Evolutionary conservation across 2,888 invertebrate species (phyloP), one percentile per base, ranked within the genome.

Genomic region (Lapara coniferarum): DNA sequence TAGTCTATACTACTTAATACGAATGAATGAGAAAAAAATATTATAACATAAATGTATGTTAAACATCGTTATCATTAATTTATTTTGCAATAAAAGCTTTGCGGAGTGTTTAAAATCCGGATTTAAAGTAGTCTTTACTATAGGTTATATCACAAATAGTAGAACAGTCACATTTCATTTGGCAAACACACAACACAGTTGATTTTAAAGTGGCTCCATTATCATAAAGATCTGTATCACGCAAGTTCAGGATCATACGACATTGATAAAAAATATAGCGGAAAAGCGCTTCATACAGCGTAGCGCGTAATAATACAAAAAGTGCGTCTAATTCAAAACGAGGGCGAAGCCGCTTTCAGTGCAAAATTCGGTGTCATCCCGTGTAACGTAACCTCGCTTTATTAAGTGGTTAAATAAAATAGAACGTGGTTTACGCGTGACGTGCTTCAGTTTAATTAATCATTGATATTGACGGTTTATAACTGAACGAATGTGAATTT

Each of bases 241-340:
- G 49, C 19, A 55, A 55, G 55, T 55, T 55, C 46, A 73, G 81
- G 84, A 85, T 85, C 85, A 78, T 78, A 79, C 81, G 83, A 83
- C 81, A 81, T 73, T 69, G 52, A 67, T 63, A 58, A 77, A 72
- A 71, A 72, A 69, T 70, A 70, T 49, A 81, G 79, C 77, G 63
- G 69, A 74, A 75, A 85, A 85, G 83, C 84, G 85, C 83, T 81
- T 58, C 16, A 73, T 66, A 66, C 58, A 72, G 66, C 72, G 76
- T 74, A 75, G 71, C 67, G 68, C 68, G 25, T 71, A 71, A 74
- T 74, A 70, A 71, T 73, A 77, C 71, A 68, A 70, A 73, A 74
- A 77, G 72, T 73, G 75, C 75, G 71, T 69, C 67, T 63, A 72
- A 74, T 75, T 68, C 71, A 72, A 69, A 67, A 69, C 81, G 83